Conservation (phyloP, 1,140 invertebrate species). For the Eumeta japonica region DNA sequence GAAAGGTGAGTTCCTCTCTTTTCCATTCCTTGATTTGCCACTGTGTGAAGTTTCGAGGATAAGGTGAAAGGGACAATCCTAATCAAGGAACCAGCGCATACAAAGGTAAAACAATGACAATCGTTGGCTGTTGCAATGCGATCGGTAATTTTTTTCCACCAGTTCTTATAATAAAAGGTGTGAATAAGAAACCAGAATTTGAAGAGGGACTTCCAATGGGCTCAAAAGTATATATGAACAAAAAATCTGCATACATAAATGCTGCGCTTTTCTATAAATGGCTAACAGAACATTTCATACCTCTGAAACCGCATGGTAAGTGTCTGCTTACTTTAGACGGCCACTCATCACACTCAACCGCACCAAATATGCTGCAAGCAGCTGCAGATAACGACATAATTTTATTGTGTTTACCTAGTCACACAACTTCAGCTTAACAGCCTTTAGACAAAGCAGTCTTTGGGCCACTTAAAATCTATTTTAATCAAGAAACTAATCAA, state of each 20-base stretch:
- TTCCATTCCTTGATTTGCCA: no score
- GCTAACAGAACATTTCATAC: constrained; percentile 29
- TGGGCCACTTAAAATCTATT: constrained; percentile 13
- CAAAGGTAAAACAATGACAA: constrained; percentile 29
- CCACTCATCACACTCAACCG: constrained; percentile 30
- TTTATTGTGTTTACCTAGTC: constrained; percentile 33
- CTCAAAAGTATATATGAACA: constrained; percentile 26
- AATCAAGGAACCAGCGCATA: no score
- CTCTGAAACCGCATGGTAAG: constrained; percentile 28
- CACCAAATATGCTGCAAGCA: constrained; percentile 24
- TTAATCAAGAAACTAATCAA: no score
- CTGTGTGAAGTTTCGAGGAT: no score
- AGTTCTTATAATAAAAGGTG: constrained; percentile 21
- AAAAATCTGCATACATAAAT: constrained; percentile 31
- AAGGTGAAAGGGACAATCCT: no score
- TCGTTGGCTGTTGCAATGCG: constrained; percentile 37
- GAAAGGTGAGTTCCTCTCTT: no score
- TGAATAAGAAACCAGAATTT: constrained; percentile 31
- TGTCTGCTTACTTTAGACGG: constrained; percentile 39
- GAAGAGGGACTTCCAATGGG: constrained; percentile 24
- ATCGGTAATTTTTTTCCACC: constrained; percentile 23
- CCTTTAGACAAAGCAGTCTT: constrained; percentile 32
- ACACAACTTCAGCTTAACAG: constrained; percentile 31
- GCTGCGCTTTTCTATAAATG: constrained; percentile 37
- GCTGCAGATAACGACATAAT: constrained; percentile 31